phyloP scores from a whole-genome alignment of 2,797 vertebrate species.

The Diceros bicornis region DNA sequence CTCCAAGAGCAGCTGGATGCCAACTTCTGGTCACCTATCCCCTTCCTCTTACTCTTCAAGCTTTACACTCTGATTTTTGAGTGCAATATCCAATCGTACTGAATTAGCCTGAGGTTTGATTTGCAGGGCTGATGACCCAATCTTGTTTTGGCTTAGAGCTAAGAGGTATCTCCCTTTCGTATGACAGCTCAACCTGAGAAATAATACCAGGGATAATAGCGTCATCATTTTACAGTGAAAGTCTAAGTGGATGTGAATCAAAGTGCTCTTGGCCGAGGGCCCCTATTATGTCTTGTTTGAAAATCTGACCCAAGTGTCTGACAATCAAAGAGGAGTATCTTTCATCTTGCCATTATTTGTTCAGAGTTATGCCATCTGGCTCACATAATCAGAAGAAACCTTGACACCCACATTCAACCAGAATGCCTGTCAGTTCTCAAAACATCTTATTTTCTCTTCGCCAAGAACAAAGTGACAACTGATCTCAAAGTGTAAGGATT shows the following conservation, averaged over 20 bases:
- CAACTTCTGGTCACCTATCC: neutral
- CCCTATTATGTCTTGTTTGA: neutral
- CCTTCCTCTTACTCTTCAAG: neutral
- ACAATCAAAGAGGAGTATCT: conserved; percentile 43
- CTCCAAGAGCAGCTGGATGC: neutral
- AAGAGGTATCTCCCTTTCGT: neutral
- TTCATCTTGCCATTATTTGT: conserved; percentile 33
- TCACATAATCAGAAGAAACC: conserved; percentile 55
- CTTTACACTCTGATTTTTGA: neutral
- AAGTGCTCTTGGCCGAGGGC: neutral
- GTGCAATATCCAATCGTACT: neutral
- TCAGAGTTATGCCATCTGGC: conserved; percentile 69
- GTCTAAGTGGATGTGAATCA: neutral
- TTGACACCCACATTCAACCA: conserved; percentile 50
- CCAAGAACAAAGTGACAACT: conserved; percentile 57
- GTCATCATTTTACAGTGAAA: neutral
- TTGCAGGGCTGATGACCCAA: neutral
- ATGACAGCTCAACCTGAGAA: conserved; percentile 4
- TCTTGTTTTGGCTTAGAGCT: neutral
- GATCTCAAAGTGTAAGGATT: conserved; percentile 35
- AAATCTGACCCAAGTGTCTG: conserved; percentile 58
- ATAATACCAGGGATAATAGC: conserved; percentile 9
- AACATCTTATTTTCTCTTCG: conserved; percentile 63
- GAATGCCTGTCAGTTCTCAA: conserved; percentile 36
- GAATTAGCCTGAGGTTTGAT: neutral